Evolutionary conservation across 2,888 invertebrate species (phyloP), one percentile per base, ranked within the genome.

Genomic region (Mesochorus sp.): DNA sequence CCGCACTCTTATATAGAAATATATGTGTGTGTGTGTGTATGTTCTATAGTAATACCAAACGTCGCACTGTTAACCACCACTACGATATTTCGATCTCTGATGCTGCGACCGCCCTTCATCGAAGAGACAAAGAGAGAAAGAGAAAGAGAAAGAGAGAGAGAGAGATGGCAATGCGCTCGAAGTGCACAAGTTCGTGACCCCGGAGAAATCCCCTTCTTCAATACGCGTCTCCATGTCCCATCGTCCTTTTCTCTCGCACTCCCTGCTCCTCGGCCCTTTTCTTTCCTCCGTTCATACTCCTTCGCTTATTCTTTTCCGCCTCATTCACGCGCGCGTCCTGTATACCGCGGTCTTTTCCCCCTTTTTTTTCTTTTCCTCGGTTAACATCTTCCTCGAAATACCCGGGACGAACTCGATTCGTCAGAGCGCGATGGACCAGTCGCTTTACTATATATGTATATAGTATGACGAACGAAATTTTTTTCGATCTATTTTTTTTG

Each of bases 51-150:
- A 37, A 70, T 78, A 74, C 37, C 49, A 53, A 21, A 19, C 37
- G 21, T 37, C 14, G 24, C 28, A 1, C 81, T 14, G 31, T 17
- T 66, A 72, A 47, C 51, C 61, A 66, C 72, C 66, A 21, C 51
- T 28, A 79, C 80, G 82, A 82, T 83, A 86, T 83, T 81, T 81
- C 82, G 82, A 82, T 85, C 84, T 83, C 83, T 84, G 84, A 83
- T 81, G 82, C 84, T 81, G 79, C 83, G 82, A 84, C 82, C 76
- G 83, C 87, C 86, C 85, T 86, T 86, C 85, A 87, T 88, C 87
- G 84, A 87, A 86, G 86, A 88, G 88, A 89, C 89, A 89, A 88
- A 88, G 87, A 86, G 85, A 84, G 82, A 79, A 19, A 42, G 37
- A 10, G n/a, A n/a, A n/a, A n/a, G n/a, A n/a, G n/a, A n/a, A n/a